Conservation (phyloP, 2,113 vertebrate genomes). For the Pelmatolapia mariae region DNA sequence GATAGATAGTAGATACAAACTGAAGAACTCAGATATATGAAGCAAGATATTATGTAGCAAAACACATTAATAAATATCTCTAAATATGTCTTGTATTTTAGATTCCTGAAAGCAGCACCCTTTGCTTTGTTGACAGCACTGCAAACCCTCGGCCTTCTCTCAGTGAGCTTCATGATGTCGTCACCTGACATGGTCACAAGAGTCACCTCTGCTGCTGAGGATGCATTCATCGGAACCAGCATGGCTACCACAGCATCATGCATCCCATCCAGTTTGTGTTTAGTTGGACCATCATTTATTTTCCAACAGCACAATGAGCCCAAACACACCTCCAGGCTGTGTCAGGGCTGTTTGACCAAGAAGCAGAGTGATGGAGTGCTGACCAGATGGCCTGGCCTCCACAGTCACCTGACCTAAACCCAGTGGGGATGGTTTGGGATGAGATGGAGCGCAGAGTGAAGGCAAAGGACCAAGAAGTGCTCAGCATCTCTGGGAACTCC, state of each 20-base stretch:
- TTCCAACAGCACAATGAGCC: background rate
- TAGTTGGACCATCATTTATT: background rate
- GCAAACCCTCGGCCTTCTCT: fast-evolving
- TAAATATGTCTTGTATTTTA: background rate
- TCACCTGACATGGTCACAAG: background rate
- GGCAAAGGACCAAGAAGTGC: background rate
- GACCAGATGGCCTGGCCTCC: fast-evolving
- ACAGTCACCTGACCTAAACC: background rate
- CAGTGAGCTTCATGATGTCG: background rate
- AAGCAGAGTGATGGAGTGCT: background rate
- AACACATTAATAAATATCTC: background rate
- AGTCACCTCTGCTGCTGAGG: background rate
- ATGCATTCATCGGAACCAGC: fast-evolving
- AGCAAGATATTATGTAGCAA: background rate
- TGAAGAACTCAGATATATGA: background rate
- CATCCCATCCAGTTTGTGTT: background rate
- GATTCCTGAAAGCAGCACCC: background rate
- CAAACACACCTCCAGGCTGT: background rate
- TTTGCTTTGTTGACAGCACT: fast-evolving
- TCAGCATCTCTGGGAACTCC: background rate
- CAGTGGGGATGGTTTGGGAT: fast-evolving
- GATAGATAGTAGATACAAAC: background rate
- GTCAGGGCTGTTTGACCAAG: background rate
- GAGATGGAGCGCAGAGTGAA: background rate
- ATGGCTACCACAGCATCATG: background rate